Evolutionary conservation across 2,888 invertebrate species (phyloP), one percentile per base, ranked within the genome.

Genomic region (Cheilosia variabilis): DNA sequence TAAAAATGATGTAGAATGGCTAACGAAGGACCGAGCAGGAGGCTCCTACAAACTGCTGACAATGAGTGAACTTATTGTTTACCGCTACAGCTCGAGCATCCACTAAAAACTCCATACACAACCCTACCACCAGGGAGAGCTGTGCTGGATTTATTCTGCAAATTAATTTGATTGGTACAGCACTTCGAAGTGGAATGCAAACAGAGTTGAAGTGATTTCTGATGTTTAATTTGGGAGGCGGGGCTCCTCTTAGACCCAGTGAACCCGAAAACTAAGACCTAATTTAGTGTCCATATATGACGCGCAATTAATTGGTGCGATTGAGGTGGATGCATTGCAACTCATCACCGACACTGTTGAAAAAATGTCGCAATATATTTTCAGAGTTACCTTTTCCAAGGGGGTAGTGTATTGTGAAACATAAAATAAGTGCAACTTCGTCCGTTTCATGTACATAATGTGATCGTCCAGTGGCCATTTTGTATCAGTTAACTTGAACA

Each of bases 161-260:
- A 55, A 62, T 73, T 73, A 63, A 53, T 63, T 62, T 55, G 45
- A 53, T 63, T 73, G 41, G n/a, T 53, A 31, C 27, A 53, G 53
- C 31, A 62, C 22, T 34, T 50, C 37, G 13, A 19, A 60, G 50
- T 50, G 58, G 17, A 71, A 50, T 13, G 22, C 45, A 69, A 69
- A 69, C 19, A 69, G 31, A 31, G 17, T 27, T 19, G 6, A 31
- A 31, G 45, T 45, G 45, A 45, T 62, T 31, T 19, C 27, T 10
- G 31, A 9, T 9, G 13, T 31, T 55, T 31, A 31, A 55, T 55
- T 52, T 22, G 15, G 22, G 17, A 9, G 47, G 2, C 9, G 17
- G 19, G 19, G 19, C 2, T 6, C 9, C 9, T 19, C 17, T 47
- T 19, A 3, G 17, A 9, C 17, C 9, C 7, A 2, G 0, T 17